Base-by-base conservation (phyloP, 2,888 invertebrate genomes). In the Pristionchus fissidentatus region DNA sequence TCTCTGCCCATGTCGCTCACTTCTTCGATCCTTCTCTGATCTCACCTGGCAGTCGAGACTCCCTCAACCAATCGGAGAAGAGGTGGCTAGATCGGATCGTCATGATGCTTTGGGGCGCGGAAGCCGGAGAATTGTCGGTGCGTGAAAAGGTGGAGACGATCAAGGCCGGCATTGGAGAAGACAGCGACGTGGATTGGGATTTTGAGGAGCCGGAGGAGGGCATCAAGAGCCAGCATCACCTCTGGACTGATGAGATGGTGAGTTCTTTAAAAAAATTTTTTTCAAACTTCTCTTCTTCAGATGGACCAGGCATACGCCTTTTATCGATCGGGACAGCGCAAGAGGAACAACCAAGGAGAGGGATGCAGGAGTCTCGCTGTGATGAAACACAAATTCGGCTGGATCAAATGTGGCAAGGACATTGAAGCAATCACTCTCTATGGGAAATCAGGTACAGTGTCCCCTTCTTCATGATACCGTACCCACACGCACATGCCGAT, bases 51-150 rank as follows among this genome's bases (percentile, higher is more conserved):
- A 35, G 35, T 13, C 66, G 66, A 19, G 66, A 32, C 35, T 66
- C 66, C 35, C 66, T 66, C 35, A 66, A 66, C 66, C 5, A 1
- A 3, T 38, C 66, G 19, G 66, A 66, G 66, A 66, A 66, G 66
- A 66, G 13, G 15, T 66, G 66, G 32, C 8, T 1, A 10, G 66
- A 66, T 32, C 66, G 66, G 1, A 32, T 35, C 1, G 35, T 66
- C 13, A 32, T 32, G 66, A 32, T 66, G 66, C 15, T 66, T 19
- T 3, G 66, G 3, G 66, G 66, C 22, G 66, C 66, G 10, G 66
- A 66, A 22, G 10, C 66, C 5, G 66, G 66, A 32, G 66, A 66
- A 35, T 66, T 66, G 32, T 3, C 4, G 1, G 66, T 66, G 35
- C 13, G 4, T 1, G 66, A 66, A 3, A 26, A 26, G 26, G 66